Evolutionary conservation across 2,888 invertebrate species (phyloP), one percentile per base, ranked within the genome.

Genomic region (Odiellus spinosus): DNA sequence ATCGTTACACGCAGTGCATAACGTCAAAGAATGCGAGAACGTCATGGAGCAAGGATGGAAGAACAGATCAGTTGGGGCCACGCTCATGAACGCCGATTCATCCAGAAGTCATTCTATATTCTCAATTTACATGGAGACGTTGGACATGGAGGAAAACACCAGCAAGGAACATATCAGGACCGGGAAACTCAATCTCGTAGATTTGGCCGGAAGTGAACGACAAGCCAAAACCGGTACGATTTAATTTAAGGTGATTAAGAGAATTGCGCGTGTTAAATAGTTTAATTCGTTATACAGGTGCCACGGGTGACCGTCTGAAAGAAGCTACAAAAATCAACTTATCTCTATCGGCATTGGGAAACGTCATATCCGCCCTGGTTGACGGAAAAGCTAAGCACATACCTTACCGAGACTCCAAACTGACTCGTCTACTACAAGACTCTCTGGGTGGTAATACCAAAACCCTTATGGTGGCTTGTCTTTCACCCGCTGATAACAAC

Each of bases 261-360:
- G 47, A 12, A 6, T n/a, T n/a, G n/a, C n/a, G n/a, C n/a, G n/a
- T n/a, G n/a, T n/a, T n/a, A n/a, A n/a, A n/a, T n/a, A n/a, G n/a
- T n/a, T n/a, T n/a, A n/a, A n/a, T n/a, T 39, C 32, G 6, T 10
- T 26, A n/a, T 11, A 73, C 74, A 58, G 85, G 84, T n/a, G 83
- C 87, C 0, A 78, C 80, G 6, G 87, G 87, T 0, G 82, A 83
- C 52, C 70, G 87, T 12, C 67, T 88, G 21, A 85, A 82, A 60
- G 87, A 88, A 66, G 87, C 86, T 0, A 84, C 84, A 0, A 87
- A 86, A 67, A 88, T 87, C 49, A 88, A 88, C 68, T 65, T 88
- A 43, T 85, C 84, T 0, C 67, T 88, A 21, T 85, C 85, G 11
- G 87, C 87, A 0, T 67, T 88, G 42, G 87, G 84, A 2, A 88